These are phyloP conservation scores for Menidia beryllina DNA, from an alignment of 2,113 vertebrate genomes.

Conservation along the genomic window DNA sequence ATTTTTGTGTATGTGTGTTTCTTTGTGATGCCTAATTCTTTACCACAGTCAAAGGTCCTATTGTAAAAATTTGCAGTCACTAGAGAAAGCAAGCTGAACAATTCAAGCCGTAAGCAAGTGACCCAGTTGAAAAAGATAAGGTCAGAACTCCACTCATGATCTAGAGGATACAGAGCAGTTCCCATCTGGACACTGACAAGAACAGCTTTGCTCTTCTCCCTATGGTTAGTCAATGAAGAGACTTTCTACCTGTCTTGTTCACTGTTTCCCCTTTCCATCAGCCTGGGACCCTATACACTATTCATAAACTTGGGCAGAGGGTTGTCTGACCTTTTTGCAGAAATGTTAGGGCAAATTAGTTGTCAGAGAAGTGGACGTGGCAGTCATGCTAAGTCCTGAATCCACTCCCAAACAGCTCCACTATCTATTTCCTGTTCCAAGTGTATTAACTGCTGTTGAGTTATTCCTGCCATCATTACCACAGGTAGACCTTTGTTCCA, in stretches of 20 bases:
- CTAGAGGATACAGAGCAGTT: conserved; percentile 50
- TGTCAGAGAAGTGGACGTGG: conserved; percentile 72
- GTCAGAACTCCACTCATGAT: conserved; percentile 51
- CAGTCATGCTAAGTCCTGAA: conserved; percentile 59
- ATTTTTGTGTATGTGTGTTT: background rate
- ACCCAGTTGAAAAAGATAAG: conserved; percentile 51
- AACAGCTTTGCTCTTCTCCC: conserved; percentile 33
- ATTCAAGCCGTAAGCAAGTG: conserved; percentile 32
- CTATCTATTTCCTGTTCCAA: conserved; percentile 11
- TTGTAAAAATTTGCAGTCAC: conserved; percentile 38
- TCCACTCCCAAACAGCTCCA: conserved; percentile 17
- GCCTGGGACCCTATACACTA: conserved; percentile 58
- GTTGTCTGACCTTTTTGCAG: conserved; percentile 80
- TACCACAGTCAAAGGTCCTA: conserved; percentile 34
- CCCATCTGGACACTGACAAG: conserved; percentile 69
- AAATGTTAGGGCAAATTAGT: conserved; percentile 82
- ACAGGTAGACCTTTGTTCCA: conserved; percentile 8
- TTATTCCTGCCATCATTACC: background rate
- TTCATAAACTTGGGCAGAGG: conserved; percentile 71
- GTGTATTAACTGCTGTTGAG: conserved; percentile 13
- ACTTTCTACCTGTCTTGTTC: conserved; percentile 64
- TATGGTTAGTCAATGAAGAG: conserved; percentile 62
- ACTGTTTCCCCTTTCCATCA: conserved; percentile 45
- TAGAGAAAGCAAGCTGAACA: conserved; percentile 32
- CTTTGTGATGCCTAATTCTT: conserved; percentile 20